These are phyloP conservation scores for Paradoxurus hermaphroditus DNA, from an alignment of 2,113 vertebrate genomes.

Conservation along the genomic window DNA sequence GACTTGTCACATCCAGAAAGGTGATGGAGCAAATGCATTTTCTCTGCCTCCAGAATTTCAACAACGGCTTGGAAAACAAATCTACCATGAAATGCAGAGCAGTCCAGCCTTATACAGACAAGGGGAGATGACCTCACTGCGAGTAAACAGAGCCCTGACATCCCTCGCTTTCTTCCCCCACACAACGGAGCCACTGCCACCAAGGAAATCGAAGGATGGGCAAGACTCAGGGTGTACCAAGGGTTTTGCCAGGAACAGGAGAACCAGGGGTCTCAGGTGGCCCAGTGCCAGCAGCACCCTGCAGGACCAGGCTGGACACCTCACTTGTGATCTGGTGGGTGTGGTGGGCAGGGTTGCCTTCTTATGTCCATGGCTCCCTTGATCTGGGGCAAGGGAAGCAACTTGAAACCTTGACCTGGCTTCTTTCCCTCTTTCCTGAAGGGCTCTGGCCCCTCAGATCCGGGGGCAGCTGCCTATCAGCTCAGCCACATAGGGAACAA, in stretches of 20 bases:
- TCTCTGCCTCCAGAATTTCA: constrained; percentile 83
- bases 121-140: constrained; percentile 68
- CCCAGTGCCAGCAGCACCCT: not conserved
- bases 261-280: no score
- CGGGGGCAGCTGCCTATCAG: not conserved
- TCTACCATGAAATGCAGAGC: constrained; percentile 77
- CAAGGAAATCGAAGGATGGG: not conserved
- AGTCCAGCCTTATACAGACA: constrained; percentile 60
- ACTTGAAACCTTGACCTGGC: not conserved
- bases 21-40: constrained; percentile 84
- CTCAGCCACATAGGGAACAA: not conserved
- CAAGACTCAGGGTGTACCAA: not conserved
- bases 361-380: not conserved
- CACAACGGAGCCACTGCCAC: rapidly evolving
- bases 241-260: no score
- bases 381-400: not conserved
- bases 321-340: rapidly evolving
- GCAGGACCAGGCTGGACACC: rapidly evolving
- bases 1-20: constrained; percentile 82
- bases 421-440: not conserved
- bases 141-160: not conserved
- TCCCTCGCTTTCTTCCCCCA: not conserved
- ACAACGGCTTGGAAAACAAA: constrained; percentile 79
- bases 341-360: not conserved
- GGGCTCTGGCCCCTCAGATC: not conserved